A percentile compares a stretch with the other conserved stretches of the same genome.
Conservation (phyloP, 2,113 vertebrate genomes). For the Nannospalax galili region DNA sequence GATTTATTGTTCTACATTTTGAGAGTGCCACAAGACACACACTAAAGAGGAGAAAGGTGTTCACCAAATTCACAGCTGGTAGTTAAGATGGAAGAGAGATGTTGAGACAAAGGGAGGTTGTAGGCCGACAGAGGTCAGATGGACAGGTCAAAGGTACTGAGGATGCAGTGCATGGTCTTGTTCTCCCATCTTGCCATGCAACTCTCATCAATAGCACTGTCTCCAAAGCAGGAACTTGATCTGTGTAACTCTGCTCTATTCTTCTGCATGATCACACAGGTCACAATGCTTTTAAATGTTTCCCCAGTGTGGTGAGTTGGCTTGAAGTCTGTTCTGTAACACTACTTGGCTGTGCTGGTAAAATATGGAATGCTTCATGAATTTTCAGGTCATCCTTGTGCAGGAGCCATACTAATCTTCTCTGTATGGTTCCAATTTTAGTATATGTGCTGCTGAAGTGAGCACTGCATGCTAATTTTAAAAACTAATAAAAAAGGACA, state of each 20-base stretch:
- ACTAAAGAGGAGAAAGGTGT: slow-evolving; percentile 65
- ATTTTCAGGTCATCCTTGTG: too few relatives aligned
- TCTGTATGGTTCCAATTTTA: too few relatives aligned
- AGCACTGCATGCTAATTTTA: too few relatives aligned
- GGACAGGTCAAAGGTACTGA: slow-evolving; percentile 94
- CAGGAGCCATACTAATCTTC: too few relatives aligned
- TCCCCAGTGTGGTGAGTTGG: too few relatives aligned
- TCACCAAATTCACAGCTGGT: slow-evolving; percentile 69
- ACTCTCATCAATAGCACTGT: slow-evolving; percentile 94
- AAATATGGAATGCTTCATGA: too few relatives aligned
- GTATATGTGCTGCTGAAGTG: too few relatives aligned
- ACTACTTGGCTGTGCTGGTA: too few relatives aligned
- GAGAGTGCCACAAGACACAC: slow-evolving; percentile 55
- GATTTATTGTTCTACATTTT: slow-evolving; percentile 62
- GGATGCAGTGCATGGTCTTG: slow-evolving; percentile 95
- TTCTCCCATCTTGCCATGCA: slow-evolving; percentile 96
- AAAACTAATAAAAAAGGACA: too few relatives aligned
- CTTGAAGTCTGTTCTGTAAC: too few relatives aligned
- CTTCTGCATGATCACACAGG: slow-evolving; percentile 98
- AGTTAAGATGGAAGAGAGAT: slow-evolving; percentile 57
- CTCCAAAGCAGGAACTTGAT: slow-evolving; percentile 97
- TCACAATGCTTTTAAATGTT: too few relatives aligned
- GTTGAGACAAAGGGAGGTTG: slow-evolving; percentile 15
- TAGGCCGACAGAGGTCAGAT: slow-evolving; percentile 83
- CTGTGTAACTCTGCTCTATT: slow-evolving; percentile 96